Evolutionary conservation across 1,140 invertebrate genomes (phyloP), one percentile per base, ranked within the genome.

Genomic region (Drosophila baimaii): DNA sequence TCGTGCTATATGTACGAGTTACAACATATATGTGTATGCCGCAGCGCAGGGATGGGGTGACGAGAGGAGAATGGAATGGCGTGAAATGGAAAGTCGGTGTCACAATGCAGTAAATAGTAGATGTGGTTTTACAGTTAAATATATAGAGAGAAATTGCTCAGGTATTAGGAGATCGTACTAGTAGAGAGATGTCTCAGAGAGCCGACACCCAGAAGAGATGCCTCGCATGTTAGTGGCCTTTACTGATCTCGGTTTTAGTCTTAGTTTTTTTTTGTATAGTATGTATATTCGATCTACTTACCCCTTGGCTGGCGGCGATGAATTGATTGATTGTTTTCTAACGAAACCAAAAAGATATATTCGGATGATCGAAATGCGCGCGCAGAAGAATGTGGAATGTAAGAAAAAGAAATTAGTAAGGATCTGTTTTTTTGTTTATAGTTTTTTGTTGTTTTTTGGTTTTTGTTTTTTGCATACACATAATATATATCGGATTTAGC

Each of bases 321-420:
- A 90, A 84, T 63, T 89, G 80, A 89, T 84, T 80, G 84, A 89
- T 84, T 89, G 84, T 89, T 89, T 89, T 89, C 84, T 89, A 89
- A 79, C 62, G 65, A 91, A 86, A 86, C 76, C 75, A 70, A 90
- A 90, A 82, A 58, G 58, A 35, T 35, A 54, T 52, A 23, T 75
- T 86, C 72, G 64, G 82, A 88, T 90, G 81, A 90, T 70, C 81
- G 51, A 78, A 90, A 90, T 88, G 82, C 83, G 72, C 86, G 77
- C 86, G 77, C 69, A 88, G 77, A 51, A 70, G 39, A 73, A 85
- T 90, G 85, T 68, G 54, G 81, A 83, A 83, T 81, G 88, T 90
- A 90, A 83, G 68, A 90, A 83, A 83, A 90, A 88, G 35, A 90
- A 89, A 89, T 89, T 89, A 89, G 84, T 89, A 84, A 84, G 68